Evolutionary conservation across 2,113 vertebrate genomes (phyloP), one percentile per base, ranked within the genome.

Genomic region (Cebus imitator): DNA sequence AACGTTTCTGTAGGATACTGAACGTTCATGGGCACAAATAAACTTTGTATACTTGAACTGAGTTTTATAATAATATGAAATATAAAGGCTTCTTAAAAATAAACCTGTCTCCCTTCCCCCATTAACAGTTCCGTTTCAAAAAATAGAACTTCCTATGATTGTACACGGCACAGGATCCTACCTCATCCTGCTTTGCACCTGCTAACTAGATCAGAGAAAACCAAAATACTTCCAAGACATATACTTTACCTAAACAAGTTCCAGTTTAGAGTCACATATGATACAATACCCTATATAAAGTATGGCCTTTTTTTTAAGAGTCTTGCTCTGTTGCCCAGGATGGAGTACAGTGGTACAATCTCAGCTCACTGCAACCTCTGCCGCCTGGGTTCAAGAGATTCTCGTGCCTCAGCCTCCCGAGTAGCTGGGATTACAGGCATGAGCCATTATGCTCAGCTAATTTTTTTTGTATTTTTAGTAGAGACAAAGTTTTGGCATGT

Each of bases 91-190:
- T 97, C 40, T 96, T 80, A 58, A 92, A 87, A 96, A 94, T 32
- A 95, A 94, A 87, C 48, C 25, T 96, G 80, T 64, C 76, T 94
- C 79, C 68, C 52, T 58, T 91, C 50, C 83, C 78, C 68, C 23
- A 80, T 81, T 70, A 95, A 92, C 48, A 81, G 78, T 88, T 93
- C 37, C 21, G 4, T 93, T 97, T 84, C 32, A 87, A 96, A 97
- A 97, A 97, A 92, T 17, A 95, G 91, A 94, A 96, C 66, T 97
- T 97, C 97, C 96, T 95, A 87, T 92, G 91, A 96, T 92, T 96
- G 84, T 97, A 90, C 5, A 75, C n/a, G 5, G 17, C 73, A 90
- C 85, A 94, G 43, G 80, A 97, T 90, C 90, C 93, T 94, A 94
- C 88, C 94, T 94, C 72, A 92, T 96, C 95, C 91, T 92, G 95